phyloP scores from a whole-genome alignment of 1,140 invertebrate species.

The Stegodyphus mimosarum region DNA sequence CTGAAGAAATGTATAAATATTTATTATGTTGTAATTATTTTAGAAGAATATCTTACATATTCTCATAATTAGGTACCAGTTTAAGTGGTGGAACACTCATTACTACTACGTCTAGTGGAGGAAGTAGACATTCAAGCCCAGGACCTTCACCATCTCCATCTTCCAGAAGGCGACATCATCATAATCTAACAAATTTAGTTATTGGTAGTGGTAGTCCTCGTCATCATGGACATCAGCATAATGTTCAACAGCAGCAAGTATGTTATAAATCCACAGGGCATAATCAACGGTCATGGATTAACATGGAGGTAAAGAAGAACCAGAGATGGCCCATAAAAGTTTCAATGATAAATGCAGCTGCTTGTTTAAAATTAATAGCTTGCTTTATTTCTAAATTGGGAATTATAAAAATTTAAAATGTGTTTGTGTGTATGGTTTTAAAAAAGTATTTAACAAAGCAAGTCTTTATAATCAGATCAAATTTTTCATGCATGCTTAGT shows the following conservation, averaged over 20 bases:
- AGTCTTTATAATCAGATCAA: not conserved
- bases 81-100: conserved; percentile 51
- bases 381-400: too few relatives aligned
- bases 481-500: too few relatives aligned
- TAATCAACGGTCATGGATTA: conserved; percentile 59
- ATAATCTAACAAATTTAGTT: conserved; percentile 63
- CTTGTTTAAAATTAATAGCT: too few relatives aligned
- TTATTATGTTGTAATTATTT: not conserved
- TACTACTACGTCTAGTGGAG: conserved; percentile 61
- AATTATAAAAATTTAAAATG: too few relatives aligned
- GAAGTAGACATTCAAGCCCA: conserved; percentile 63
- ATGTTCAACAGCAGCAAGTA: conserved; percentile 63
- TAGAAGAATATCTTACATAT: too few relatives aligned
- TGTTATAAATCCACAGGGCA: conserved; percentile 39
- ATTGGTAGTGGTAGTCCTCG: conserved; percentile 63
- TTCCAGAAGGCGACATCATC: conserved; percentile 63
- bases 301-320: conserved; percentile 62
- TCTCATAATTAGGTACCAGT: conserved; percentile 20
- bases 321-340: conserved; percentile 30
- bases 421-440: too few relatives aligned
- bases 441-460: too few relatives aligned
- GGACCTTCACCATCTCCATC: conserved; percentile 65
- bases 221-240: conserved; percentile 63
- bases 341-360: too few relatives aligned
- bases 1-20: not conserved